These are phyloP conservation scores for Antennarius striatus DNA, from an alignment of 2,113 vertebrate genomes.

Conservation along the genomic window DNA sequence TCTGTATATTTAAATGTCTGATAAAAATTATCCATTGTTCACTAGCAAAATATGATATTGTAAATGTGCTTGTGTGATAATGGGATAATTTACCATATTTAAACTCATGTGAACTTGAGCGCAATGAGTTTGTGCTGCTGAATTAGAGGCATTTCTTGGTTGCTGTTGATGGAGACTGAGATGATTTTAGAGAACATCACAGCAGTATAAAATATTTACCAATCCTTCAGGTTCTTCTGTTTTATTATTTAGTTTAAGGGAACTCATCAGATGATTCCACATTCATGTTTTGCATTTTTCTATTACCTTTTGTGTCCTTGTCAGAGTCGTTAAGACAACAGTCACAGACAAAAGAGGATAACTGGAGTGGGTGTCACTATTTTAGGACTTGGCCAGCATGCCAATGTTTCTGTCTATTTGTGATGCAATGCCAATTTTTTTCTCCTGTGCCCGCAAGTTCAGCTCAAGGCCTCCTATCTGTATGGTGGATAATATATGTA, in stretches of 20 bases:
- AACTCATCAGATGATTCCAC: constrained; percentile 29
- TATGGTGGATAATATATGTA: constrained; percentile 2
- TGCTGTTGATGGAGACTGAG: not conserved
- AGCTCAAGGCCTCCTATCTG: constrained; percentile 9
- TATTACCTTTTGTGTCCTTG: not conserved
- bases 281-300: not conserved
- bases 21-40: not conserved
- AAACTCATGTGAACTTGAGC: not conserved
- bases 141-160: not conserved
- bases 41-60: not conserved
- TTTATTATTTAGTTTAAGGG: constrained; percentile 15
- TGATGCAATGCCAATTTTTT: constrained; percentile 1
- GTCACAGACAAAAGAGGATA: constrained; percentile 40
- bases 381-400: constrained; percentile 10
- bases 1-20: not conserved
- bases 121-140: not conserved
- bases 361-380: constrained; percentile 20
- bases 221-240: constrained; percentile 40
- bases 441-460: constrained; percentile 6
- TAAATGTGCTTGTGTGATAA: not conserved
- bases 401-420: not conserved
- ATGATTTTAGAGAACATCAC: constrained; percentile 36
- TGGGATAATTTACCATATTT: not conserved
- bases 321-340: constrained; percentile 50
- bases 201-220: constrained; percentile 67